These are phyloP conservation scores for Noturus placidus DNA, from an alignment of 2,113 vertebrate species.

Conservation along the genomic window DNA sequence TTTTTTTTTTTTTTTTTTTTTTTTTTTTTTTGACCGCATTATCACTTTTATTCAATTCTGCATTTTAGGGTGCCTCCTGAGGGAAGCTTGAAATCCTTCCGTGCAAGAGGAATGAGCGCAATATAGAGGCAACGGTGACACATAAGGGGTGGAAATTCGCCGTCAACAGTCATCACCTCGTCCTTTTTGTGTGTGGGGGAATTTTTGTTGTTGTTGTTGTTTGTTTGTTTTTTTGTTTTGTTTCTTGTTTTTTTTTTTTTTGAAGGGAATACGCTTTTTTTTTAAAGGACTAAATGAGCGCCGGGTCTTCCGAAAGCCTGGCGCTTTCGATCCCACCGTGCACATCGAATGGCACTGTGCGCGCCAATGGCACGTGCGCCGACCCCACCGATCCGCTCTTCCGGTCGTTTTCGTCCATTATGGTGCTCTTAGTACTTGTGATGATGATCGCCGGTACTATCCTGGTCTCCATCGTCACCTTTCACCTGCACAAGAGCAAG, in stretches of 20 bases:
- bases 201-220: background rate
- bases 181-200: background rate
- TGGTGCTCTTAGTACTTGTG: conserved; percentile 82
- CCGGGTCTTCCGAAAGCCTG: conserved; percentile 80
- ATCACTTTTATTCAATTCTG: conserved; percentile 35
- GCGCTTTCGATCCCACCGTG: conserved; percentile 82
- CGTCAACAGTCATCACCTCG: conserved; percentile 34
- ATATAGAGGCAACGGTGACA: conserved; percentile 37
- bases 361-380: conserved; percentile 74
- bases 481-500: conserved; percentile 85
- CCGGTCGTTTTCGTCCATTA: conserved; percentile 84
- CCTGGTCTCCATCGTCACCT: conserved; percentile 83
- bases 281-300: conserved; percentile 80
- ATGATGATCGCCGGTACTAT: conserved; percentile 82
- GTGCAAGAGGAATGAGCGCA: conserved; percentile 53
- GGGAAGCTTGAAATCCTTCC: conserved; percentile 41
- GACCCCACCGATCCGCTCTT: conserved; percentile 82
- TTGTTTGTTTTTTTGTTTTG: background rate
- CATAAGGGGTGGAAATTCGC: conserved; percentile 36
- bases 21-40: background rate
- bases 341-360: conserved; percentile 79
- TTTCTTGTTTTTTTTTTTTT: background rate
- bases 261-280: conserved; percentile 38
- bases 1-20: background rate
- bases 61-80: conserved; percentile 54